A percentile compares a stretch with the other conserved stretches of the same genome.
Evolutionary conservation across 2,113 vertebrate genomes (phyloP).

Genomic region (Nasalis larvatus): DNA sequence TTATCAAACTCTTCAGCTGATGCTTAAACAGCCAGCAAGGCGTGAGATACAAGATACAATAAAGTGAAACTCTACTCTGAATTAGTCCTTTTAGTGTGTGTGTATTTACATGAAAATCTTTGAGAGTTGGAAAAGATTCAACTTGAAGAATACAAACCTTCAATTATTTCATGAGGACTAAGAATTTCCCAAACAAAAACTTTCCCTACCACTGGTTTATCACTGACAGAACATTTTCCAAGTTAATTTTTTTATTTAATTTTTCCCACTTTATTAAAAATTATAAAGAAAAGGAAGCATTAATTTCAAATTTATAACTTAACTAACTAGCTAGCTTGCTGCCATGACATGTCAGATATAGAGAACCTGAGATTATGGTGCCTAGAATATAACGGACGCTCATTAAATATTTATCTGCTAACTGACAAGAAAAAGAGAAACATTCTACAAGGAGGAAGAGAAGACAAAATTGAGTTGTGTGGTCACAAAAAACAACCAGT

Average conservation of each 20-base stretch:
- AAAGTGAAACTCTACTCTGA: not conserved
- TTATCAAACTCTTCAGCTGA: not conserved
- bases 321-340: not conserved
- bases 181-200: not conserved
- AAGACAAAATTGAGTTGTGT: not conserved
- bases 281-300: not conserved
- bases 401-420: not conserved
- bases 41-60: not conserved
- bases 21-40: not conserved
- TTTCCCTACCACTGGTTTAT: not conserved
- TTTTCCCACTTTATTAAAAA: not conserved
- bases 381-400: not conserved
- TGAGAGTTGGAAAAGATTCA: not conserved
- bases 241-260: not conserved
- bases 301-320: not conserved
- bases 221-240: not conserved
- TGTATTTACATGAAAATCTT: not conserved
- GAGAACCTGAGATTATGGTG: not conserved
- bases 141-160: not conserved
- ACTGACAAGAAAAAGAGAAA: not conserved
- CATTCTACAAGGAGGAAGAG: not conserved
- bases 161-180: not conserved
- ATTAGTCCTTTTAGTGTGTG: not conserved
- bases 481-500: not conserved
- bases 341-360: not conserved